Base-by-base conservation (phyloP, 2,888 invertebrate species). In the Caenorhabditis becei region DNA sequence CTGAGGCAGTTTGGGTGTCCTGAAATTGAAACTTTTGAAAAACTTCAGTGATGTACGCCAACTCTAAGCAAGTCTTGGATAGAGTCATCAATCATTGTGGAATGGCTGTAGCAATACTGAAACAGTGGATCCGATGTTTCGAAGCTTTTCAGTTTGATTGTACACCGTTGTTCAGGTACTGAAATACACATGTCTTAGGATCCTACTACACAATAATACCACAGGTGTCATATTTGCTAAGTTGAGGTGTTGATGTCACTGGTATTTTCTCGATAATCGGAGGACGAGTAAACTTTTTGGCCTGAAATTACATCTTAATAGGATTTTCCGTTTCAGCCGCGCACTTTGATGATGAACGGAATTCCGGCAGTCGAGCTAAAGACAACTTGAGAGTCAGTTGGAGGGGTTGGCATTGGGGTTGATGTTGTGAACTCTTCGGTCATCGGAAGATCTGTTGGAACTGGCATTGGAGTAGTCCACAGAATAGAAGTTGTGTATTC, bases 61-160 rank as follows among this genome's bases (percentile, higher is more conserved):
- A 86, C 87, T 61, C 80, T 74, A 4, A 87, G 56, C n/a, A 87
- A 66, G 3, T 78, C 77, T 74, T 85, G 83, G 26, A 87, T 80
- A 16, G 77, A 81, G 41, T 86, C 84, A 58, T 82, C 85, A 47
- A 83, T 82, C 70, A 83, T 85, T 26, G 86, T 86, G 1, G 86
- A 84, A 59, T 87, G 86, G 47, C 84, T 83, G 77, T 88, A 88
- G 28, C 84, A 84, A 47, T 88, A 88, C 66, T 87, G 88, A 56
- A 86, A 83, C 2, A 86, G 72, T 18, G 84, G 77, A 58, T 86
- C 85, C 1, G 78, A 74, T 10, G 88, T 87, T 37, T 88, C 86
- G 44, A 87, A 87, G 41, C 88, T 87, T 53, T 82, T 69, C 62
- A 87, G 58, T 32, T 74, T 79, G 24, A 86, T 75, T 1, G 69